Evolutionary conservation across 2,797 vertebrate genomes (phyloP).

Genomic region (Dromococcyx pavoninus): DNA sequence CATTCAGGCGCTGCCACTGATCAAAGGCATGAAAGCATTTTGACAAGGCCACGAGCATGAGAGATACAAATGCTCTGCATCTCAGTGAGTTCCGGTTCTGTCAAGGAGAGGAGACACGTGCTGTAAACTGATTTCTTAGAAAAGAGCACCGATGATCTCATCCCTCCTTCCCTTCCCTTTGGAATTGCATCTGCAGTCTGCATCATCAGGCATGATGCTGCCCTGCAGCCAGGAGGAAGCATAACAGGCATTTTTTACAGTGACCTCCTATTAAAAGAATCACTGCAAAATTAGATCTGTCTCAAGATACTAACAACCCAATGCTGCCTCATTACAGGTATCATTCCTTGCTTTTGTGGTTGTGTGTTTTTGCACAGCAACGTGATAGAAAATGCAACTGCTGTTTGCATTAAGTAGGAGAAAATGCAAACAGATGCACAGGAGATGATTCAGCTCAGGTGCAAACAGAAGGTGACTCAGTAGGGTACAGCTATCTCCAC

Average conservation of each 20-base stretch:
- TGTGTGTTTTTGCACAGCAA: not conserved
- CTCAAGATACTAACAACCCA: not conserved
- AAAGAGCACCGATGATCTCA: conserved; percentile 32
- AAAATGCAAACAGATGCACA: not conserved
- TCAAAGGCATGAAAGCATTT: conserved; percentile 6
- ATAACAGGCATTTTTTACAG: not conserved
- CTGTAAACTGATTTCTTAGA: conserved; percentile 31
- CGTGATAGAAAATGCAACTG: not conserved
- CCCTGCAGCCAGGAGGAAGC: not conserved
- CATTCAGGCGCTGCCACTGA: not conserved
- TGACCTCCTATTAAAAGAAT: not conserved
- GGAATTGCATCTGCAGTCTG: not conserved
- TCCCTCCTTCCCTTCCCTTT: not conserved
- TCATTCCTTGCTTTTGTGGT: not conserved
- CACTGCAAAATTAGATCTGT: not conserved
- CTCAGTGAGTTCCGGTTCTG: not conserved
- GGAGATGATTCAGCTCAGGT: conserved; percentile 34
- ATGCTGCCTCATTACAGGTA: not conserved
- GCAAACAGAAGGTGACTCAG: conserved; percentile 49
- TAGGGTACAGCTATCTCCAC: not conserved
- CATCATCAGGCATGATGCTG: not conserved
- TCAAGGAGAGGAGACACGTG: conserved; percentile 8
- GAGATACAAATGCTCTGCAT: not conserved
- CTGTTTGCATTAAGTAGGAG: not conserved
- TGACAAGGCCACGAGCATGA: not conserved